Percentiles rank a stretch among this genome's conserved stretches.
phyloP scores from a whole-genome alignment of 2,797 vertebrate genomes.

The Crypturellus tataupa region DNA sequence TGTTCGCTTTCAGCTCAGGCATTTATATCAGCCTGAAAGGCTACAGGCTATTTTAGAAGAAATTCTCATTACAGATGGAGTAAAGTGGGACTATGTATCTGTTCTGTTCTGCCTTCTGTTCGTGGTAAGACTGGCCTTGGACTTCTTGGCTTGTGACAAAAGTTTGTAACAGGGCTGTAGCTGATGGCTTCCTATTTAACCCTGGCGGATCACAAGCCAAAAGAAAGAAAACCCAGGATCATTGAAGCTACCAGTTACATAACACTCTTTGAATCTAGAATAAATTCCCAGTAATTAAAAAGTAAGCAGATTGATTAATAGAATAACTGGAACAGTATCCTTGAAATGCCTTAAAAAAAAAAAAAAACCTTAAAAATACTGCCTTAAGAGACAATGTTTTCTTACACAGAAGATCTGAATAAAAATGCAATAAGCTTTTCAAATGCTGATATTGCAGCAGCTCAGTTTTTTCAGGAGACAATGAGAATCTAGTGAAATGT shows the following conservation, averaged over 20 bases:
- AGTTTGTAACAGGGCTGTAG: not conserved
- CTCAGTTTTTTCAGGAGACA: not conserved
- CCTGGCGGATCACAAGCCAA: fast-evolving
- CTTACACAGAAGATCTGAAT: not conserved
- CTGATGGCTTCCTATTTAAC: not conserved
- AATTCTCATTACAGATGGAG: not conserved
- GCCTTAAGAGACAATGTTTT: too few relatives aligned
- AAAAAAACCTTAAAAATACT: too few relatives aligned
- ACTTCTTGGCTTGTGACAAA: fast-evolving
- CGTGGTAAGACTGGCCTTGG: not conserved
- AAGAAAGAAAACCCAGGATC: not conserved
- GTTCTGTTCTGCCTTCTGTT: not conserved
- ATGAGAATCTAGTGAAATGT: not conserved
- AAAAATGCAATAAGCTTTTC: not conserved
- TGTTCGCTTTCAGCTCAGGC: not conserved
- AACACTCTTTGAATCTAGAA: not conserved
- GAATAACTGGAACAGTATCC: not conserved
- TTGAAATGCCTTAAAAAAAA: too few relatives aligned
- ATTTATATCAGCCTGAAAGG: not conserved
- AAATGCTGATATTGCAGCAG: not conserved
- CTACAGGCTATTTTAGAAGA: not conserved
- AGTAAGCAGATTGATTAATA: not conserved
- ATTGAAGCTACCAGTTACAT: not conserved
- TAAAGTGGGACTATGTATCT: not conserved
- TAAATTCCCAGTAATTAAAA: not conserved